These are phyloP conservation scores for Halesus radiatus DNA, from an alignment of 1,140 invertebrate species.

Conservation along the genomic window DNA sequence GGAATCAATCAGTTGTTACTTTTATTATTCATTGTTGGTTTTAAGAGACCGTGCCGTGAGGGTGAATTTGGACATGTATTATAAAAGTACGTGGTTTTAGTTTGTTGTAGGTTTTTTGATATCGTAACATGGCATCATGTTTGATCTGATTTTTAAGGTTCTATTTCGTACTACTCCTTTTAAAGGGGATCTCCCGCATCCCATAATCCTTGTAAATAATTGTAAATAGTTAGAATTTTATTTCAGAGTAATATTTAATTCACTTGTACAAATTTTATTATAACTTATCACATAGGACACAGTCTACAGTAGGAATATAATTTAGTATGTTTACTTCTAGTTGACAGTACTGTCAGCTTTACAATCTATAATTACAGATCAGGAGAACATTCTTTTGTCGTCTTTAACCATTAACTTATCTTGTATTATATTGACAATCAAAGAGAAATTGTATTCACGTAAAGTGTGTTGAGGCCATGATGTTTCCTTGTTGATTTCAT, in stretches of 20 bases:
- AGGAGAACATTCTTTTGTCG: background rate
- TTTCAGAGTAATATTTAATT: constrained; percentile 54
- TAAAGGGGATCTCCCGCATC: background rate
- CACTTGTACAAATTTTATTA: constrained; percentile 46
- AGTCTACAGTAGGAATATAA: constrained; percentile 33
- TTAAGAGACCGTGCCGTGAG: too few relatives aligned
- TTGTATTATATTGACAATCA: constrained; percentile 37
- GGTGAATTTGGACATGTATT: background rate
- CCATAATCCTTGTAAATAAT: constrained; percentile 49
- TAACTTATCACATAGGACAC: constrained; percentile 42
- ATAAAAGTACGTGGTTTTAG: constrained; percentile 21
- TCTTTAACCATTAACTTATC: constrained; percentile 10
- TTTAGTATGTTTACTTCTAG: background rate
- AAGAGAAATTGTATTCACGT: constrained; percentile 22
- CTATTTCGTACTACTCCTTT: constrained; percentile 38
- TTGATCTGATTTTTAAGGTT: constrained; percentile 46
- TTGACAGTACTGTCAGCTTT: too few relatives aligned
- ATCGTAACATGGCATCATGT: constrained; percentile 38
- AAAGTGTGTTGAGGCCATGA: constrained; percentile 5
- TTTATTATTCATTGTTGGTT: background rate
- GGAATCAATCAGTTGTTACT: constrained; percentile 9
- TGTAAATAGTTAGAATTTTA: constrained; percentile 56
- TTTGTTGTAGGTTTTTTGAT: constrained; percentile 27
- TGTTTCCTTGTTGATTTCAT: constrained; percentile 35
- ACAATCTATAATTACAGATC: background rate